Evolutionary conservation across 2,888 invertebrate species (phyloP).

Genomic region (Linnaemya tessellans): DNA sequence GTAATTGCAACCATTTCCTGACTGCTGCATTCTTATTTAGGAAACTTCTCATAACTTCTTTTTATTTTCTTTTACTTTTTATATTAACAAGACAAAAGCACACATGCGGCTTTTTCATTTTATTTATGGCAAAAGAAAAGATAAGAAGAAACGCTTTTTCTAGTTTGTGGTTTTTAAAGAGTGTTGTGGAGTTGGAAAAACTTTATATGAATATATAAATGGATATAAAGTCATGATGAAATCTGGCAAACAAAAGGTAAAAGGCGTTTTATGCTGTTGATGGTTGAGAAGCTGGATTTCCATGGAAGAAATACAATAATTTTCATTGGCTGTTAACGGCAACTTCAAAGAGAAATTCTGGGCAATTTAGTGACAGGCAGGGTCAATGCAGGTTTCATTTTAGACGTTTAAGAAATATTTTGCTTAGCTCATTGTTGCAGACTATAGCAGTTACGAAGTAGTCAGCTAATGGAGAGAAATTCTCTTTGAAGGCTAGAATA

Average conservation of each 20-base stretch:
- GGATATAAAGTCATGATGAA: not conserved
- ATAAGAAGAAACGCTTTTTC: conserved; percentile 11
- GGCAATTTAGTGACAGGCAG: not conserved
- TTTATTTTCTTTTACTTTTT: not conserved
- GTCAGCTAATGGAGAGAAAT: not conserved
- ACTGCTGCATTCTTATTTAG: conserved; percentile 30
- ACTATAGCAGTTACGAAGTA: not conserved
- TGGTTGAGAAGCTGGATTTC: not conserved
- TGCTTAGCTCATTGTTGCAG: not conserved
- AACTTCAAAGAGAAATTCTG: not conserved
- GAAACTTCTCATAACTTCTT: conserved; percentile 59
- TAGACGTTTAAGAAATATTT: not conserved
- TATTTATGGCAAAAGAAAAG: conserved; percentile 3
- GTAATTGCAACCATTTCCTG: conserved; percentile 46
- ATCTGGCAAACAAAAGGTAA: not conserved
- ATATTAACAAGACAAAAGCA: conserved; percentile 32
- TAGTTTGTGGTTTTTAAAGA: conserved; percentile 44
- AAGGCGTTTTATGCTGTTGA: conserved; percentile 26
- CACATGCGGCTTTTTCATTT: conserved; percentile 55
- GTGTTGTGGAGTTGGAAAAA: conserved; percentile 49
- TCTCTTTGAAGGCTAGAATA: not conserved
- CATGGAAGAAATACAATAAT: not conserved
- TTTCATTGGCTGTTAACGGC: not conserved
- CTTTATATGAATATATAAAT: not conserved
- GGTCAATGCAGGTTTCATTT: not conserved